Percentiles rank a stretch among this genome's conserved stretches.
These are phyloP conservation scores for Agrenia bidenticulata DNA, from an alignment of 2,888 invertebrate genomes.

Conservation along the genomic window DNA sequence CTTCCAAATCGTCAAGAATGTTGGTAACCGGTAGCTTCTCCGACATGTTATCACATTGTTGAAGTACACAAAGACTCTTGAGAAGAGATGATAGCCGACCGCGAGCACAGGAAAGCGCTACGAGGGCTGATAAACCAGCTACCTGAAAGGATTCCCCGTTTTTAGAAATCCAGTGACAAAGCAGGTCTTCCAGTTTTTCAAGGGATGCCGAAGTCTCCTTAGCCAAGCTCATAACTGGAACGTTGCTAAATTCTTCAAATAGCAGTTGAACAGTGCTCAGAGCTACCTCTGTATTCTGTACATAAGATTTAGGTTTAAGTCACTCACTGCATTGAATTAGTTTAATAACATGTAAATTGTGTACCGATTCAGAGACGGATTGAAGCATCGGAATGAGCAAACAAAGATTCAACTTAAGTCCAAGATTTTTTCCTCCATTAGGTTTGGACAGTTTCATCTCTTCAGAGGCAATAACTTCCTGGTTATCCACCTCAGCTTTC, in stretches of 20 bases:
- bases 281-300: conserved; percentile 18
- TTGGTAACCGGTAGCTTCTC: conserved; percentile 19
- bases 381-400: conserved; percentile 31
- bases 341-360: too few relatives aligned
- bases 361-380: conserved; percentile 12
- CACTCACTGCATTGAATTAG: background rate
- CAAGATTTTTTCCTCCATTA: background rate
- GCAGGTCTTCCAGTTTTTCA: conserved; percentile 27
- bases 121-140: conserved; percentile 21
- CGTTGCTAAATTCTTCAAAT: conserved; percentile 13
- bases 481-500: background rate
- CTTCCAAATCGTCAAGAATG: conserved; percentile 21
- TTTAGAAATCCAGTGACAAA: conserved; percentile 18
- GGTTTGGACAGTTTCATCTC: background rate
- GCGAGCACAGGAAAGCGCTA: conserved; percentile 31
- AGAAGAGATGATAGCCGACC: conserved; percentile 23
- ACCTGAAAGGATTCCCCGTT: conserved; percentile 3
- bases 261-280: conserved; percentile 21
- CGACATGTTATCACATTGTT: background rate
- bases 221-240: conserved; percentile 26
- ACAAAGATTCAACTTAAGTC: conserved; percentile 24
- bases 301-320: background rate
- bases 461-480: background rate
- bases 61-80: conserved; percentile 24
- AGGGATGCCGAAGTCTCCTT: conserved; percentile 21